These are phyloP conservation scores for Pogona vitticeps DNA, from an alignment of 2,113 vertebrate species.

Conservation along the genomic window DNA sequence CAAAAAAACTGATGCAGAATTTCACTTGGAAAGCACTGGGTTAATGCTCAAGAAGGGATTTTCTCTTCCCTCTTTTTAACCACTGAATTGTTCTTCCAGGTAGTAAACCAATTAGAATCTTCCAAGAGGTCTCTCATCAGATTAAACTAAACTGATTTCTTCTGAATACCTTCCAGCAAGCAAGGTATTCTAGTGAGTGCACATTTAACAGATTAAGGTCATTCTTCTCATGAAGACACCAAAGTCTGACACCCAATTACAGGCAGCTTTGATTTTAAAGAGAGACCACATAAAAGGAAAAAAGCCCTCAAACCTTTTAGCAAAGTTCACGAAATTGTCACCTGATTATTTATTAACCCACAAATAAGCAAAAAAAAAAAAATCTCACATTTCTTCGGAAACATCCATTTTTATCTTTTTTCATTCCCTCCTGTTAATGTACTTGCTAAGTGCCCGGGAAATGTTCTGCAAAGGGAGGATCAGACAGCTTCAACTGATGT, in stretches of 20 bases:
- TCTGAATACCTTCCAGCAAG: conserved; percentile 40
- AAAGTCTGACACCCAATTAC: background rate
- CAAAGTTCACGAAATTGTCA: conserved; percentile 25
- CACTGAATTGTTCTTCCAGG: background rate
- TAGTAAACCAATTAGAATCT: conserved; percentile 27
- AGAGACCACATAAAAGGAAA: background rate
- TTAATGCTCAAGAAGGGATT: background rate
- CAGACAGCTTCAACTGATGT: background rate
- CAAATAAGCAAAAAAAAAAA: background rate
- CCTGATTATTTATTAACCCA: background rate
- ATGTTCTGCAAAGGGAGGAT: background rate
- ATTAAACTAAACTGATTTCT: conserved; percentile 40
- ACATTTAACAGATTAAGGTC: conserved; percentile 41
- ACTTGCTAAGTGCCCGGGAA: background rate
- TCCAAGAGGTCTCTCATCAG: conserved; percentile 40
- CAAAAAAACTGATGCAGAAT: no score
- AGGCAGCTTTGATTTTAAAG: conserved; percentile 44
- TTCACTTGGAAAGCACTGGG: background rate
- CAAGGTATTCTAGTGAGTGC: conserved; percentile 10
- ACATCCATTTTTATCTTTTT: background rate
- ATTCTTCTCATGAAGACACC: background rate
- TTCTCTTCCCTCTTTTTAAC: background rate
- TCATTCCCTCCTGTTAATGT: background rate
- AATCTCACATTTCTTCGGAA: background rate
- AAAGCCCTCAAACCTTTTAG: background rate